Conservation (phyloP, 2,888 invertebrate species). For the Drosophila suboccidentalis region DNA sequence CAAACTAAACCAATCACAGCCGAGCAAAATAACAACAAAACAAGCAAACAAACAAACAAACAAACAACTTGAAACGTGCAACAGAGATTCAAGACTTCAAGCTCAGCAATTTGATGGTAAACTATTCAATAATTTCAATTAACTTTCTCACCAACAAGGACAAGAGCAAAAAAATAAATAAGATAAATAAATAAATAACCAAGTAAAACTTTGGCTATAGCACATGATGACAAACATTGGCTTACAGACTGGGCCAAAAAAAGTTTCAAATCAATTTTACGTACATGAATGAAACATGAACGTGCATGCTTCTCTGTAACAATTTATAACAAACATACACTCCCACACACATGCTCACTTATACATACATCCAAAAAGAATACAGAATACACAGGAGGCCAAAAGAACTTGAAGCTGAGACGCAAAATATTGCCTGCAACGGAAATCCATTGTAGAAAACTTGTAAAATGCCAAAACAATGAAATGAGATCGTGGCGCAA, state of each 20-base stretch:
- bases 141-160: slow-evolving; percentile 51
- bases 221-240: slow-evolving; percentile 51
- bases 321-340: slow-evolving; percentile 64
- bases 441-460: slow-evolving; percentile 80
- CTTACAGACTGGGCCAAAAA: slow-evolving; percentile 18
- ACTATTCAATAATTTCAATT: slow-evolving; percentile 79
- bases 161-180: slow-evolving; percentile 4
- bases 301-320: slow-evolving; percentile 67
- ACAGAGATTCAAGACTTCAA: slow-evolving; percentile 2
- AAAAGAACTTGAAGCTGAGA: slow-evolving; percentile 35
- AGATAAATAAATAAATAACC: slow-evolving; percentile 44
- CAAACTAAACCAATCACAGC: slow-evolving; percentile 67
- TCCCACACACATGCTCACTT: slow-evolving; percentile 21
- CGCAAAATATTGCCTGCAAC: slow-evolving; percentile 53
- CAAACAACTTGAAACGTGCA: slow-evolving; percentile 32
- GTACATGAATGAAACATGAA: slow-evolving; percentile 78
- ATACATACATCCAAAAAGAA: slow-evolving; percentile 12
- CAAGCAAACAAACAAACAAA: not conserved
- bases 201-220: slow-evolving; percentile 51
- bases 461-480: slow-evolving; percentile 80
- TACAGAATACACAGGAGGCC: slow-evolving; percentile 30
- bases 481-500: slow-evolving; percentile 38
- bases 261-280: slow-evolving; percentile 77
- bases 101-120: slow-evolving; percentile 25
- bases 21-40: slow-evolving; percentile 38